Base-by-base conservation (phyloP, 2,888 invertebrate species). In the Fissipunctia ypsillon region DNA sequence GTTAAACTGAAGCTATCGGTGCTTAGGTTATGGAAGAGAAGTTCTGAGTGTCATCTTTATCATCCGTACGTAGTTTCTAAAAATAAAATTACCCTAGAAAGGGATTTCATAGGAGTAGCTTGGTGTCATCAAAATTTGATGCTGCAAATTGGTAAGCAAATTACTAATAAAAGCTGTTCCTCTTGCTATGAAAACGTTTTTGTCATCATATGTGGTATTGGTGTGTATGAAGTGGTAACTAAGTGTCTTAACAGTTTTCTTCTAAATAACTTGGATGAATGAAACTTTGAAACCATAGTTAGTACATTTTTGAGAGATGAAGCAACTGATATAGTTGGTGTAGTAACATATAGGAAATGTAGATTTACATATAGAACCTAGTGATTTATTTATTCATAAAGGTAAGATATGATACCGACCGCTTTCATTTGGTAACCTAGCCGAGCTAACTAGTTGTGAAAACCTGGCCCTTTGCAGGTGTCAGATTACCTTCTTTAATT, bases 341-440 rank as follows among this genome's bases (percentile, higher is more conserved):
- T 54, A 45, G 64, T 68, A 80, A 80, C 31, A 68, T 69, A 56
- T 69, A 66, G 67, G 59, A 66, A 71, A 69, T 41, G 35, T 56
- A 61, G 7, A 68, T 80, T 69, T 76, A 65, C 71, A 71, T 72
- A 68, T 38, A 61, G 67, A 41, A 22, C 45, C 28, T 43, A 54
- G 60, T 69, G 81, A 69, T 77, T 73, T 81, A 73, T 73, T 69
- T 78, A 81, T 80, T 77, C 80, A 80, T 73, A 80, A 77, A 76
- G 48, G 41, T 63, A 63, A 77, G 63, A 81, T 80, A 81, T 77
- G 81, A 59, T 70, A 48, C 45, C 41, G 31, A 56, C 56, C 78
- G 57, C 81, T 81, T 73, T 81, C 81, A 54, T 81, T 81, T 81
- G 60, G 64, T 65, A 61, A 64, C 65, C 28, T 63, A 56, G 48